Conservation (phyloP, 2,888 invertebrate genomes). For the Abrostola triplasia region DNA sequence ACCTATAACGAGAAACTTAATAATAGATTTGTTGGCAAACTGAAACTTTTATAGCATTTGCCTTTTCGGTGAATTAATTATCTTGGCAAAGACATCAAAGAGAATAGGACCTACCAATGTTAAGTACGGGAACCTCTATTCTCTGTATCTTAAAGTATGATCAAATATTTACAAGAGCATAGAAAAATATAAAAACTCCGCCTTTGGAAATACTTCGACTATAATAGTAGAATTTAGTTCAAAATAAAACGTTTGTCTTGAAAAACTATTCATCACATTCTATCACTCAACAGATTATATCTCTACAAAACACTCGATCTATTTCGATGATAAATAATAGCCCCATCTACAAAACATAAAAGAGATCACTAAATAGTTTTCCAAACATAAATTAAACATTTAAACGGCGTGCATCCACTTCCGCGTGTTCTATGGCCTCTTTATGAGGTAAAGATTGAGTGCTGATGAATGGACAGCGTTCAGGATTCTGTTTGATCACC, state of each 20-base stretch:
- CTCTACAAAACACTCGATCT: conserved; percentile 32
- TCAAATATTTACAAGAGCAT: conserved; percentile 20
- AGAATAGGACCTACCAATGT: conserved; percentile 28
- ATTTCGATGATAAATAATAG: conserved; percentile 41
- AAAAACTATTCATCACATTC: conserved; percentile 34
- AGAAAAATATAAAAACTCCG: conserved; percentile 5
- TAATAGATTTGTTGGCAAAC: neutral
- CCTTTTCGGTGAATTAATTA: conserved; percentile 6
- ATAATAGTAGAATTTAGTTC: no score
- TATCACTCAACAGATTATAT: conserved; percentile 29
- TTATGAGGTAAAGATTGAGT: conserved; percentile 73
- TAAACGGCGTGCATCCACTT: conserved; percentile 52
- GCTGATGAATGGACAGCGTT: conserved; percentile 78
- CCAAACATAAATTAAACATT: conserved; percentile 40
- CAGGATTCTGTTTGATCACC: conserved; percentile 80
- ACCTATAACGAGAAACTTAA: neutral
- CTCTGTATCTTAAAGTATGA: conserved; percentile 17
- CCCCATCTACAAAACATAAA: conserved; percentile 32
- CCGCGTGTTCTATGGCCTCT: conserved; percentile 78
- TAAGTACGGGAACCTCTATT: conserved; percentile 27
- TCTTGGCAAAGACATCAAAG: conserved; percentile 42
- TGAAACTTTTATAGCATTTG: neutral
- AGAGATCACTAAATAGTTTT: conserved; percentile 45
- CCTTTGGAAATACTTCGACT: neutral
- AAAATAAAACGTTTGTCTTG: conserved; percentile 14